A percentile compares a stretch with the other conserved stretches of the same genome.
Evolutionary conservation across 2,888 invertebrate genomes (phyloP).

Genomic region (Lasioglossum villosulum): DNA sequence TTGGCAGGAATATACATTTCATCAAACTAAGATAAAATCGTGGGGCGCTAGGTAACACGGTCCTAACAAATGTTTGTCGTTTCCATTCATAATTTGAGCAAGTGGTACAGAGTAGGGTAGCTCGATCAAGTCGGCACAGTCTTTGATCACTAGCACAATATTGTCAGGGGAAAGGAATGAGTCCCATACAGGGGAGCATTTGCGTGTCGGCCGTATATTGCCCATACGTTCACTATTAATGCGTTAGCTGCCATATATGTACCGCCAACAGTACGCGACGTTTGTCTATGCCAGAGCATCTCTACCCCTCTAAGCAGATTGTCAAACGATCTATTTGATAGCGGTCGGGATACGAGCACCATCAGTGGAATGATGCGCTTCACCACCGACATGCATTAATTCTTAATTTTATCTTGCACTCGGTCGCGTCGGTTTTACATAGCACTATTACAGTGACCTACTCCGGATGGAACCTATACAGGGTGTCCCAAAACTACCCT

Average conservation of each 20-base stretch:
- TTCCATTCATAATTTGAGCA: background rate
- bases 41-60: background rate
- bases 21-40: background rate
- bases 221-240: constrained; percentile 11
- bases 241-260: background rate
- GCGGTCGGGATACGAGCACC: background rate
- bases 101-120: background rate
- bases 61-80: background rate
- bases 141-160: background rate
- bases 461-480: background rate
- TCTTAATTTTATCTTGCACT: background rate
- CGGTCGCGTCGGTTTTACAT: background rate
- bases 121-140: background rate
- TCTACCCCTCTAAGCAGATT: background rate
- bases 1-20: background rate
- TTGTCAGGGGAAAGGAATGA: background rate
- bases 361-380: background rate
- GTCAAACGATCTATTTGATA: background rate
- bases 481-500: too few species aligned
- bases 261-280: background rate
- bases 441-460: background rate
- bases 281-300: constrained; percentile 12
- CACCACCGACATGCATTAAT: background rate
- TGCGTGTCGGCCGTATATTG: constrained; percentile 2
- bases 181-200: background rate